Conservation (phyloP, 2,113 vertebrate genomes). For the Platichthys stellatus region DNA sequence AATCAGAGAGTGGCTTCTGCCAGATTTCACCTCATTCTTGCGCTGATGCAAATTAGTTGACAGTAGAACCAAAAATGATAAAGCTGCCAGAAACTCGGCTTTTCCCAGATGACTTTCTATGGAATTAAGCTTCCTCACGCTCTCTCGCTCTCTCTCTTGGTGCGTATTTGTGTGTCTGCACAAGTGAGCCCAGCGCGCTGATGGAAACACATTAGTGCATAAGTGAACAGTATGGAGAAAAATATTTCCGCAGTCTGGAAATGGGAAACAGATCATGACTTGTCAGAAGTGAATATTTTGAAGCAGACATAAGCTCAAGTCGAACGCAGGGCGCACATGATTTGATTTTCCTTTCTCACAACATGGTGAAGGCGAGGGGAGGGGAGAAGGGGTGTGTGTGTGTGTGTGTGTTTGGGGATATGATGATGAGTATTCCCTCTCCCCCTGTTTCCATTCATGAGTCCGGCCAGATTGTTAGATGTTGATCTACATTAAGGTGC, state of each 20-base stretch:
- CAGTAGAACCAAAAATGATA: conserved; percentile 33
- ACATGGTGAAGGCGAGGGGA: conserved; percentile 31
- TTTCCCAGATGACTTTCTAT: conserved; percentile 49
- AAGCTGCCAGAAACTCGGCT: conserved; percentile 44
- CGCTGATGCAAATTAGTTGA: conserved; percentile 34
- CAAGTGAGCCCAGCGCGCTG: conserved; percentile 8
- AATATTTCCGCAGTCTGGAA: conserved; percentile 63
- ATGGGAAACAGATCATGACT: conserved; percentile 68
- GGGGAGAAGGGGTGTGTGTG: background rate
- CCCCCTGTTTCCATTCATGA: background rate
- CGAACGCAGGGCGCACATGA: conserved; percentile 29
- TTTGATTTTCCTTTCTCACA: conserved; percentile 44
- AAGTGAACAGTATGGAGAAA: conserved; percentile 44
- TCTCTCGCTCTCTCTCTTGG: background rate
- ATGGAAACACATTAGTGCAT: conserved; percentile 67
- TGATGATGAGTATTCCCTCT: conserved; percentile 14
- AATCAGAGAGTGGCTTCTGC: conserved; percentile 21
- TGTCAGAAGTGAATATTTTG: conserved; percentile 52
- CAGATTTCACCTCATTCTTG: conserved; percentile 27
- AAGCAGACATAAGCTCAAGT: conserved; percentile 44
- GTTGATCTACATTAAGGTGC: background rate
- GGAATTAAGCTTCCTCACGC: conserved; percentile 17
- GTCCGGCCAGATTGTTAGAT: background rate
- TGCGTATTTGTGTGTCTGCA: conserved; percentile 10
- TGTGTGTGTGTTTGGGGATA: background rate